A percentile compares a stretch with the other conserved stretches of the same genome.
phyloP scores from a whole-genome alignment of 2,797 vertebrate genomes.

The Eulemur albifrons region DNA sequence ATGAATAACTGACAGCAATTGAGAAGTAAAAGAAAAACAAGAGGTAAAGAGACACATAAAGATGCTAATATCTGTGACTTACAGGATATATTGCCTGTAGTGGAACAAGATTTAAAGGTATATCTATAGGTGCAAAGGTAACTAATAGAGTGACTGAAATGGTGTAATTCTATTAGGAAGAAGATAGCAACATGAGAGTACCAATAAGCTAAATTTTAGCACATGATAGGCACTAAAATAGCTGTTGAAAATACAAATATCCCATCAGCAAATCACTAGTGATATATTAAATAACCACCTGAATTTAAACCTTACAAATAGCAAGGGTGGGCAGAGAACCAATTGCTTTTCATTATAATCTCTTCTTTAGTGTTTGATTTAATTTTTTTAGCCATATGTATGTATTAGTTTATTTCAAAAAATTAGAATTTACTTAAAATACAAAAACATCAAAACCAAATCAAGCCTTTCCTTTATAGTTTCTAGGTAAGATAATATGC shows the following conservation, averaged over 20 bases:
- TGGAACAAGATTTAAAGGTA: background rate
- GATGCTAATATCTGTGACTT: background rate
- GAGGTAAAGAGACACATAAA: background rate
- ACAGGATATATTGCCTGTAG: background rate
- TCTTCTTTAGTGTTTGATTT: background rate
- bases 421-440: background rate
- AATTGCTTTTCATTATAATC: background rate
- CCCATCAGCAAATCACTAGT: background rate
- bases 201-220: background rate
- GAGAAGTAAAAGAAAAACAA: background rate
- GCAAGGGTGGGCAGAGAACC: background rate
- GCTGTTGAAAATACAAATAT: background rate
- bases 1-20: background rate
- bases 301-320: background rate
- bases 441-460: background rate
- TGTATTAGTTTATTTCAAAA: background rate
- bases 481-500: background rate
- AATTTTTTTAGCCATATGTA: background rate
- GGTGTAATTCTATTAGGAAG: background rate
- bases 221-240: background rate
- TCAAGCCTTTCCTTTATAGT: background rate
- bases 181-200: background rate
- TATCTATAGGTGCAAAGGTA: background rate
- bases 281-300: background rate
- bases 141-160: background rate